Evolutionary conservation across 2,888 invertebrate species (phyloP), one percentile per base, ranked within the genome.

Genomic region (Andrena bicolor): DNA sequence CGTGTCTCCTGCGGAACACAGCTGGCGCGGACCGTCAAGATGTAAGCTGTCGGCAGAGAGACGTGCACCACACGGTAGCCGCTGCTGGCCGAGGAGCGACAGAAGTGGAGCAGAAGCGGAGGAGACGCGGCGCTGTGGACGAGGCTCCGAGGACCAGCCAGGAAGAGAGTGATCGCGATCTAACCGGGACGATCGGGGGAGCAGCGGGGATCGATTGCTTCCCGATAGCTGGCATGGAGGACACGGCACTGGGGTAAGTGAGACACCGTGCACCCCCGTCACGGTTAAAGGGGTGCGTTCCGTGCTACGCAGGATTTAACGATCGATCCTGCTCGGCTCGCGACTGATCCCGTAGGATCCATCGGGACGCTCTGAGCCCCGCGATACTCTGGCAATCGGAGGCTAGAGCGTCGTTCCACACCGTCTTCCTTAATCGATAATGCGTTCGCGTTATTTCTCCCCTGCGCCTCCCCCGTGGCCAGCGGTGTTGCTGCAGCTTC

Each of bases 161-260:
- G 66, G 63, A 84, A 84, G 76, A 73, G 70, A 64, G 77, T 76
- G 61, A 72, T 41, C 41, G 41, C 16, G 41, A 41, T 41, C 41
- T 41, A 41, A 69, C 82, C 85, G 82, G 76, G 81, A 84, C 81
- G n/a, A 51, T 23, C 53, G 2, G 20, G 10, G 20, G 23, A 23
- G 80, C 79, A 26, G 41, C 71, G 80, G 77, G 82, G 76, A 88
- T 88, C 88, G 88, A 88, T 88, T 85, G 88, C 72, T 76, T 80
- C 74, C 78, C 85, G 83, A 86, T 88, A 88, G 80, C 72, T 81
- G 82, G 80, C 86, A 86, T 88, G 88, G 85, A 88, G 86, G 85
- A 88, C 88, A 85, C 82, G 78, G 73, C 76, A 85, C 80, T 84
- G 75, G 86, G 88, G 88, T 88, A 86, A 88, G 88, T 86, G 32